Percentiles rank a stretch among this genome's conserved stretches.
These are phyloP conservation scores for Melolontha melolontha DNA, from an alignment of 2,888 invertebrate species.

Conservation along the genomic window DNA sequence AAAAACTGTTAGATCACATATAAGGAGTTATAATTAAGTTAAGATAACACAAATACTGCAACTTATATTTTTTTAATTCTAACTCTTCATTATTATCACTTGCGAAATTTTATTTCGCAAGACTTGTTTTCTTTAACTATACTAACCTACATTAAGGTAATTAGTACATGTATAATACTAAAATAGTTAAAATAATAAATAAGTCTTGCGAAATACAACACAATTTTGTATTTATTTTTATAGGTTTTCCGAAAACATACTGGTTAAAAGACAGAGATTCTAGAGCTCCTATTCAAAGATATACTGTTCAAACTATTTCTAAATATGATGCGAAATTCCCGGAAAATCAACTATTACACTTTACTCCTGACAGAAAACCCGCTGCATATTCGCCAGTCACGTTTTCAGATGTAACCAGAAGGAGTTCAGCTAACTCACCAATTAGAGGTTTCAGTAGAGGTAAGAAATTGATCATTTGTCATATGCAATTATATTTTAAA, in stretches of 20 bases:
- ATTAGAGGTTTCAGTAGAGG: conserved; percentile 64
- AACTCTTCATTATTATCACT: too few species aligned
- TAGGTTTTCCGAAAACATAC: conserved; percentile 89
- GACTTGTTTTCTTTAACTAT: too few species aligned
- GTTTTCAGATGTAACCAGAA: conserved; percentile 84
- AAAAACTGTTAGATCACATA: too few species aligned
- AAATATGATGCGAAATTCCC: conserved; percentile 47
- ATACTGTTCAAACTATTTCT: conserved; percentile 44
- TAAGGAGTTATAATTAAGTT: too few species aligned
- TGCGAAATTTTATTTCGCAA: too few species aligned
- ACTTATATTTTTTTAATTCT: too few species aligned
- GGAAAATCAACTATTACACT: conserved; percentile 62
- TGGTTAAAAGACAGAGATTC: conserved; percentile 84
- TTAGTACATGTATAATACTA: too few species aligned
- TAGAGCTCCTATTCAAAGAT: conserved; percentile 67
- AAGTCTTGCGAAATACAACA: too few species aligned
- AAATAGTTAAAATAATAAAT: too few species aligned
- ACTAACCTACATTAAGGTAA: too few species aligned
- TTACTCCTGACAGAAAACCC: conserved; percentile 67
- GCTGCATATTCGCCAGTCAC: conserved; percentile 85
- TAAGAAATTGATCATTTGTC: background rate
- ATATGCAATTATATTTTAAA: conserved; percentile 29
- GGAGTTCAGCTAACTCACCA: conserved; percentile 83
- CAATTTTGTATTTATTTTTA: too few species aligned
- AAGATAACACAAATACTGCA: too few species aligned